Evolutionary conservation across 1,140 invertebrate species (phyloP), one percentile per base, ranked within the genome.

Genomic region (Aphis craccivora): DNA sequence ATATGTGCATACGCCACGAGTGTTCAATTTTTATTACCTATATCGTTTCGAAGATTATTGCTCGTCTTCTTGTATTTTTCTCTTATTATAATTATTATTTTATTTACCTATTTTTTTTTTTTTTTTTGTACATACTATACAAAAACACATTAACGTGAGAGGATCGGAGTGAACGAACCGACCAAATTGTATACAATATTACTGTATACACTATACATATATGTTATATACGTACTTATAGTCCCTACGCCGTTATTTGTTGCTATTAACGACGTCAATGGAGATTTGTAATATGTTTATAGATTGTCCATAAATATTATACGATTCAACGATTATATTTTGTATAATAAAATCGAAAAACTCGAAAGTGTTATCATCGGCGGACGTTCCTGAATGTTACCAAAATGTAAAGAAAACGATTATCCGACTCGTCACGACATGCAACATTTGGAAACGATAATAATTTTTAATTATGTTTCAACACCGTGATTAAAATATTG

Each of bases 11-110:
- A 92, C 90, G 90, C 90, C 90, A 92, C 67, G 67, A 92, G 90
- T 92, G 90, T 92, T 92, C 90, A 92, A 92, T 81, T 92, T 92
- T 92, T 92, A 81, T 81, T 91, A 48, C 37, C 37, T 92, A 88
- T 92, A 88, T 37, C 25, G 22, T 83, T 83, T 83, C 40, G 90
- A 5, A 45, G 55, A 91, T 91, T 35, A 91, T 76, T 43, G 60
- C 9, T 91, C 30, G 88, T 90, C 37, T 30, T 88, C 30, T 88
- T 37, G 87, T 51, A 88, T 88, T 51, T 51, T 51, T 51, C 4
- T 51, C 48, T 76, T n/a, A 67, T 67, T n/a, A 51, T 88, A 35
- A 35, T 88, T 53, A 25, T 43, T 84, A 67, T 67, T 67, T 67
- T 18, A 76, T 14, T 76, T 35, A 76, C 60, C 30, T 51, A 51